Evolutionary conservation across 2,797 vertebrate species (phyloP), one percentile per base, ranked within the genome.

Genomic region (Enteromius thamalakanensis): DNA sequence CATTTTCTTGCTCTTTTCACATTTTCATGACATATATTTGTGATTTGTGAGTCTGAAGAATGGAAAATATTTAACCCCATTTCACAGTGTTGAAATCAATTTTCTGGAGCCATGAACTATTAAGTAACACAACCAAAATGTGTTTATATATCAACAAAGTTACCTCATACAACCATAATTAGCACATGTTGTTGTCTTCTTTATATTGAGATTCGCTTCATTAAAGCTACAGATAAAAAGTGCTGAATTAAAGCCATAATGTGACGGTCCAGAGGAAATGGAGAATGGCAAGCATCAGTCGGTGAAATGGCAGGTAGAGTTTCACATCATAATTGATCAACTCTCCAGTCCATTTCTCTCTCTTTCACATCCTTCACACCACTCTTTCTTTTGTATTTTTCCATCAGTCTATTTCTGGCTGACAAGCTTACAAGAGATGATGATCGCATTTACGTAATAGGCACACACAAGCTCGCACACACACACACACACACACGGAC

Each of bases 311-410:
- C 55, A 81, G 49, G 42, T 64, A 77, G 49, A 34, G 75, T n/a
- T 83, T 62, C n/a, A 70, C 53, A 83, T 70, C 67, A 70, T 49
- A 49, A 62, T 68, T 78, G 64, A 78, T 78, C 7, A 3, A 12
- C 6, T 71, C 8, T 47, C 21, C 23, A 45, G 17, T 55, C 45
- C 49, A 45, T 51, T 60, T 78, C 19, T 40, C 68, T 72, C 32
- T 37, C 21, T 60, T 60, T 70, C 75, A 76, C 47, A 67, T 69
- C 11, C 49, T 76, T 82, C 81, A 82, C 74, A 78, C 55, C 70
- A 75, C 75, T 69, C 75, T 62, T 83, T 83, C 81, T 62, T 83
- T 83, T 70, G 81, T 83, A 83, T 78, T 78, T 83, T 83, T 83
- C 82, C 82, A 78, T 83, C 53, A 71, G 76, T 78, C 82, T 78